phyloP scores from a whole-genome alignment of 2,113 vertebrate genomes.

The Hoplias malabaricus region DNA sequence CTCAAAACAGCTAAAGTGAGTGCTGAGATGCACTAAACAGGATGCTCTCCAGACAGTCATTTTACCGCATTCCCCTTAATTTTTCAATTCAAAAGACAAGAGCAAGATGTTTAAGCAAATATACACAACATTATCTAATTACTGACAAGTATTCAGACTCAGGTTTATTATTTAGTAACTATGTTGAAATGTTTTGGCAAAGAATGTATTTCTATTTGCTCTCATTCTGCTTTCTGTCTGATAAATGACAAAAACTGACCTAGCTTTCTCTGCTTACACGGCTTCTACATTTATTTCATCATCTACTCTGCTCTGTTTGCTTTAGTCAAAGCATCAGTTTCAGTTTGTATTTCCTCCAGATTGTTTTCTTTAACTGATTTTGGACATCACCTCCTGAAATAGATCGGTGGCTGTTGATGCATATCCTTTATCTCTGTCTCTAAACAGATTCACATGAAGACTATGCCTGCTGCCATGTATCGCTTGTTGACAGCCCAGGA shows the following conservation, averaged over 20 bases:
- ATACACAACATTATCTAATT: too few species aligned
- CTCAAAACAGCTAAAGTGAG: too few species aligned
- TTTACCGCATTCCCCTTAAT: background rate
- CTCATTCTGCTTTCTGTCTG: too few species aligned
- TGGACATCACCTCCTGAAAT: background rate
- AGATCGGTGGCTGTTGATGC: background rate
- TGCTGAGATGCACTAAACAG: too few species aligned
- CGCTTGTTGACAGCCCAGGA: slow-evolving; percentile 95
- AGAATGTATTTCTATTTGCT: too few species aligned
- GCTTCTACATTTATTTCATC: background rate
- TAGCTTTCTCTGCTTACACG: too few species aligned
- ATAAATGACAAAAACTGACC: too few species aligned
- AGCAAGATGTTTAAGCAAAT: too few species aligned
- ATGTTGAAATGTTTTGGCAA: too few species aligned
- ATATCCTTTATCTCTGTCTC: slow-evolving; percentile 11
- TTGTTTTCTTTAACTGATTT: background rate
- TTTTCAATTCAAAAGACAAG: too few species aligned
- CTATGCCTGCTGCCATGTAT: slow-evolving; percentile 96
- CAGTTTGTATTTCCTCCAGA: background rate
- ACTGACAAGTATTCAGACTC: background rate
- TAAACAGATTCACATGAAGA: slow-evolving; percentile 95
- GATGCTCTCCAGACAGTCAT: background rate
- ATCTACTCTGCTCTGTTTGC: background rate
- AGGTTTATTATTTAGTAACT: background rate
- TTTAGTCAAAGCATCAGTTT: background rate